Base-by-base conservation (phyloP, 1,140 invertebrate genomes). In the Lysiphlebus fabarum region DNA sequence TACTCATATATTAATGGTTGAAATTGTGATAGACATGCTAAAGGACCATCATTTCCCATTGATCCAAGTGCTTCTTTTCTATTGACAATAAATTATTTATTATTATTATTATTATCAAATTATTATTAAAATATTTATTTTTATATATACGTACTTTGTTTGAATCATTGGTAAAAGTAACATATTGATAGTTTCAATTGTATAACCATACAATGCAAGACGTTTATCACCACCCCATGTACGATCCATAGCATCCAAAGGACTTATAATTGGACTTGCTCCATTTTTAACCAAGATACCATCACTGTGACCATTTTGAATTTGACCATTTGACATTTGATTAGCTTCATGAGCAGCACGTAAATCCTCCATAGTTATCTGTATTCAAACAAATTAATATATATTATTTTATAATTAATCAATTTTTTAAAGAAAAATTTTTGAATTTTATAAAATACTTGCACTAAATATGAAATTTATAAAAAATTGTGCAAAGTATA, bases 41-140 rank as follows among this genome's bases (percentile, higher is more conserved):
- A 77, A 0, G 97, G 96, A 0, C 94, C 92, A 81, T 99, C 97
- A 76, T 99, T 99, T 45, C 97, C 97, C 97, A 99, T 99, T 5
- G 95, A 98, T 37, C 97, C 97, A 10, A 99, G 81, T 6, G 96
- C 94, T 86, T 99, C 97, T 82, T 99, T 99, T 74, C 94, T 96
- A 75, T 41, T 34, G 10, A 64, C 58, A 8, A 61, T 45, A 53
- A 68, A 66, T 59, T 26, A 63, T 26, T 59, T n/a, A n/a, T n/a
- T n/a, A n/a, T n/a, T n/a, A n/a, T n/a, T n/a, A n/a, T n/a, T n/a
- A n/a, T n/a, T n/a, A n/a, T n/a, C n/a, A n/a, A n/a, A n/a, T n/a
- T n/a, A n/a, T n/a, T n/a, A n/a, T n/a, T n/a, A n/a, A n/a, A n/a
- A n/a, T n/a, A n/a, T n/a, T n/a, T n/a, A n/a, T n/a, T n/a, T n/a